Base-by-base conservation (phyloP, 2,113 vertebrate genomes). In the Ochotona princeps region DNA sequence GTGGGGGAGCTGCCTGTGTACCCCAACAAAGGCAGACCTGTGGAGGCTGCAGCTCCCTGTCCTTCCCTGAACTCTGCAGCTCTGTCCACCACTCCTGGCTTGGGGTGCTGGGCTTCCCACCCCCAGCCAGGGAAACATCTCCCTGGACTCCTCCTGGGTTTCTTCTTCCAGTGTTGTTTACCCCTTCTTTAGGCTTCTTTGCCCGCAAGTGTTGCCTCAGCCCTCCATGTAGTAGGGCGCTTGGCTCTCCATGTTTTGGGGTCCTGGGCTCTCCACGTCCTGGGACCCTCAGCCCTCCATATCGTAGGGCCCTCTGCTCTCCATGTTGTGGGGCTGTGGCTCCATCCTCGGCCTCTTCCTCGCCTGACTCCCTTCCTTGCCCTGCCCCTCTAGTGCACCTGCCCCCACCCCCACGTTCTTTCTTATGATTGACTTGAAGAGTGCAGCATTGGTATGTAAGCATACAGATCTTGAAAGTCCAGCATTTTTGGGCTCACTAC, bases 361-460 rank as follows among this genome's bases (percentile, higher is more conserved):
- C 17, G 26, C 12, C 30, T 18, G 47, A n/a, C 26, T 63, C 12
- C 28, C 28, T 35, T 9, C 7, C 7, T 57, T 20, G 14, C 9
- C 11, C 23, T 66, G 73, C 49, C 44, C 15, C 12, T 25, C 8
- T 21, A 9, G 15, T 28, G 63, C 70, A 4, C 25, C 60, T 72
- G 89, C 20, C 13, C 9, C 13, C 25, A 38, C 8, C 47, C 30
- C 4, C n/a, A 65, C 38, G 74, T 63, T 90, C 51, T 90, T 95
- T 60, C 20, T 83, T 94, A 28, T 17, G 81, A 72, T 79, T 17
- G 81, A 76, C 83, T 94, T 92, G 47, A 51, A 88, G 83, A 87
- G 69, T 25, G 66, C 87, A 90, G 67, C 26, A 79, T 74, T 65
- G 54, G 54, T 91, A 87, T 90, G 65, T 17, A 84, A 89, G 84